Conservation (phyloP, 2,113 vertebrate species). For the Steatornis caripensis region DNA sequence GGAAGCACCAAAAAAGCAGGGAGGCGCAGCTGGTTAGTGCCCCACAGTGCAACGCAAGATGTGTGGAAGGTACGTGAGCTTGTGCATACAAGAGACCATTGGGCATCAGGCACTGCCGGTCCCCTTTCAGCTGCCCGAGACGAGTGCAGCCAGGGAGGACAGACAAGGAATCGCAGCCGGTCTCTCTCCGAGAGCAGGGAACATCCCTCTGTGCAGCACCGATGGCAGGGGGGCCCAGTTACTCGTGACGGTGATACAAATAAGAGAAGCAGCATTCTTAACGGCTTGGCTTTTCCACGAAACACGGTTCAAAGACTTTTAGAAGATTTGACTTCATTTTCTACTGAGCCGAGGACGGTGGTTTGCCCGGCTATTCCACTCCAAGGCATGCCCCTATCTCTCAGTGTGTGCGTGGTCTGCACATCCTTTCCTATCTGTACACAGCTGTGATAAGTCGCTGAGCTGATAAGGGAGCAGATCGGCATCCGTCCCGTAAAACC, state of each 20-base stretch:
- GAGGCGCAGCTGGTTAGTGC: background rate
- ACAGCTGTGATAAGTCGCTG: background rate
- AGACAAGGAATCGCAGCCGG: accelerated
- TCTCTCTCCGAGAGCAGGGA: background rate
- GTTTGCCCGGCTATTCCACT: background rate
- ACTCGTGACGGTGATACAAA: background rate
- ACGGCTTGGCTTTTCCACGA: background rate
- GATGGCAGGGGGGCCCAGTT: accelerated
- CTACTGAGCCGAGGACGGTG: background rate
- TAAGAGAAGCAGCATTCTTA: background rate
- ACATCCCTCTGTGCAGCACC: background rate
- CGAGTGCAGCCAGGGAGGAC: background rate
- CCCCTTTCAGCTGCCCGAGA: background rate
- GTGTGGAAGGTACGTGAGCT: background rate
- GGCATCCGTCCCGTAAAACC: background rate
- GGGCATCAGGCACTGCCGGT: background rate
- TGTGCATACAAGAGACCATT: background rate
- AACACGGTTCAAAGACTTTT: background rate
- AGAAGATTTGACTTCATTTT: background rate
- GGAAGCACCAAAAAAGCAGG: background rate
- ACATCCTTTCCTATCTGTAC: background rate
- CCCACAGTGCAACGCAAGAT: accelerated
- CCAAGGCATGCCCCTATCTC: background rate
- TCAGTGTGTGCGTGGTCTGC: background rate
- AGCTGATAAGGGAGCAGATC: background rate